Base-by-base conservation (phyloP, 2,113 vertebrate genomes). In the Varanus salvator region DNA sequence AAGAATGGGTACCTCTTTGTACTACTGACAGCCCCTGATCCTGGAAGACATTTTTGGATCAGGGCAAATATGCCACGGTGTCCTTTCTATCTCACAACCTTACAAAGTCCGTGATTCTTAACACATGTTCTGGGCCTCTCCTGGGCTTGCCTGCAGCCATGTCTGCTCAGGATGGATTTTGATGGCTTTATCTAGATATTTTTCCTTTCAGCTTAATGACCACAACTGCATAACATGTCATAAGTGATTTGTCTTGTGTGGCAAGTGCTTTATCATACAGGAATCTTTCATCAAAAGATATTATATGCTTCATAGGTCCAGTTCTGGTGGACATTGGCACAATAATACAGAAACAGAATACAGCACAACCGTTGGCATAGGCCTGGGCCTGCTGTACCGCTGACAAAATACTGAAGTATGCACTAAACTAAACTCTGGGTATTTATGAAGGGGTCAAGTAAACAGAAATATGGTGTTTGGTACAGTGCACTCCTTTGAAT, bases 151-250 rank as follows among this genome's bases (percentile, higher is more conserved):
- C 88, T 85, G 83, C 74, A 85, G 75, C 88, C 88, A 90, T 66
- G 50, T 85, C 83, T 90, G 66, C 50, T 71, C 60, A 80, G 75
- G 50, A 93, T 85, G 88, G 92, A 80, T 81, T 91, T 90, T 95
- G 84, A 86, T 95, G 92, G 87, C 92, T 96, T 94, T 94, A 93
- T 89, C 85, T 86, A 84, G 76, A 95, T 94, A 93, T 89, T 71
- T 69, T 91, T 95, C 87, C 92, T 93, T 95, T 95, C 89, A 94
- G 89, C 86, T 96, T 95, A 96, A 88, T 91, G 93, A 91, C 90
- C 77, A 78, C 86, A 96, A 96, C 91, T 90, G 84, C 84, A 90
- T 93, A 92, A 88, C 87, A 80, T 85, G 88, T 85, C 83, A 90
- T 31, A 92, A 94, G 92, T 86, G 11, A 72, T 93, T 96, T 94